These are phyloP conservation scores for Oxycera nigricornis DNA, from an alignment of 2,888 invertebrate genomes.

Conservation along the genomic window DNA sequence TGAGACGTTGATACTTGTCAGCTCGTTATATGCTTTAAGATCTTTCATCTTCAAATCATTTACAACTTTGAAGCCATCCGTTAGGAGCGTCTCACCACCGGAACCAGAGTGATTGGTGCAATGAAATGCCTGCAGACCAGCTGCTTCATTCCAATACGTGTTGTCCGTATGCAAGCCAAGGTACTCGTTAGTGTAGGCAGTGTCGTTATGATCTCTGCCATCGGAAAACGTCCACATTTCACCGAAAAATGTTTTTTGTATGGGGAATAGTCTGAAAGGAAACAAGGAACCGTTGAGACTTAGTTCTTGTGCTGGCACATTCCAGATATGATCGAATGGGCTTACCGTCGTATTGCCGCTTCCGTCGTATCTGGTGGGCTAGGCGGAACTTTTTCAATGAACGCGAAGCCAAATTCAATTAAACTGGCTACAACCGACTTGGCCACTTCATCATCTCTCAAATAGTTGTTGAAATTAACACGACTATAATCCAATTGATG, in stretches of 20 bases:
- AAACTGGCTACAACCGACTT: slow-evolving; percentile 62
- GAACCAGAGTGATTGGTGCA: slow-evolving; percentile 64
- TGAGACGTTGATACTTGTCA: slow-evolving; percentile 67
- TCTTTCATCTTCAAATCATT: slow-evolving; percentile 64
- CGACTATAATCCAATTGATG: slow-evolving; percentile 58
- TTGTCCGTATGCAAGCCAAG: slow-evolving; percentile 79
- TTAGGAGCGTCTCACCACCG: slow-evolving; percentile 77
- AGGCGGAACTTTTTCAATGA: slow-evolving; percentile 58
- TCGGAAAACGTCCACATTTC: slow-evolving; percentile 75
- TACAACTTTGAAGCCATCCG: slow-evolving; percentile 77
- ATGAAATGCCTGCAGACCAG: slow-evolving; percentile 72
- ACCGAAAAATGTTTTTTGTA: slow-evolving; percentile 76
- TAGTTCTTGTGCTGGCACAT: background rate
- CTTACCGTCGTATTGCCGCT: slow-evolving; percentile 62
- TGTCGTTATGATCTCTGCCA: slow-evolving; percentile 70
- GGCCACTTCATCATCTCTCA: slow-evolving; percentile 62
- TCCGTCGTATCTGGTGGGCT: slow-evolving; percentile 58
- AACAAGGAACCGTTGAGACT: background rate
- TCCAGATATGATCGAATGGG: background rate
- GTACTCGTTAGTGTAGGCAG: slow-evolving; percentile 73
- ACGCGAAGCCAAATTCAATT: slow-evolving; percentile 58
- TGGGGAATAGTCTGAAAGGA: slow-evolving; percentile 67
- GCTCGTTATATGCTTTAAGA: slow-evolving; percentile 67
- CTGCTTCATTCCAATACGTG: slow-evolving; percentile 78
- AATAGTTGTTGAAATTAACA: slow-evolving; percentile 63